These are phyloP conservation scores for Melikaiella ostensackeni DNA, from an alignment of 2,888 invertebrate genomes.

Conservation along the genomic window DNA sequence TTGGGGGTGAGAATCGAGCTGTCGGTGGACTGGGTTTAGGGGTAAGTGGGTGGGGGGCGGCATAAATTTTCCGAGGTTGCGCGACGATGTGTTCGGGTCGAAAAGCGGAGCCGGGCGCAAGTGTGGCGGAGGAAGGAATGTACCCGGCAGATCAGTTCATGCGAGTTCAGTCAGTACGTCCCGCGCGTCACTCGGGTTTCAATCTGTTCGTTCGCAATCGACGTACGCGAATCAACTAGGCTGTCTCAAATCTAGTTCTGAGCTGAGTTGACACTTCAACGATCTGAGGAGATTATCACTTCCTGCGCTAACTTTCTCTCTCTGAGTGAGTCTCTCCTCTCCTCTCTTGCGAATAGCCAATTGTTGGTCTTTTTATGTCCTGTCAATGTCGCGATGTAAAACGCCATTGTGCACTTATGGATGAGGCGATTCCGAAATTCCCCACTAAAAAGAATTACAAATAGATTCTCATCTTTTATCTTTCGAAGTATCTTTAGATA, in stretches of 20 bases:
- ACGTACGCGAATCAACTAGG: conserved; percentile 15
- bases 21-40: conserved; percentile 15
- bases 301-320: conserved; percentile 30
- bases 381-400: conserved; percentile 15
- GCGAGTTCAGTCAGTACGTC: conserved; percentile 44
- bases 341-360: conserved; percentile 8
- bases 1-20: conserved; percentile 37
- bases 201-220: not conserved
- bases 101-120: conserved; percentile 44
- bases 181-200: conserved; percentile 40
- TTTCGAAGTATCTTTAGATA: not conserved
- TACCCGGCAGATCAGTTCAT: conserved; percentile 46
- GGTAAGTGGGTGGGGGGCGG: conserved; percentile 14
- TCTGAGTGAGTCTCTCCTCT: conserved; percentile 40
- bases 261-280: conserved; percentile 4
- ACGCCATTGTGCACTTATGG: conserved; percentile 1
- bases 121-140: conserved; percentile 44
- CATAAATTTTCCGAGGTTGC: conserved; percentile 45
- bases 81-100: conserved; percentile 43
- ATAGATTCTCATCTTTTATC: not conserved
- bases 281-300: conserved; percentile 23
- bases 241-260: conserved; percentile 6
- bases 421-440: not conserved
- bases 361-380: not conserved
- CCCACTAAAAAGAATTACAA: not conserved